A percentile compares a stretch with the other conserved stretches of the same genome.
phyloP scores from a whole-genome alignment of 2,113 vertebrate genomes.

The Hemichromis elongatus region DNA sequence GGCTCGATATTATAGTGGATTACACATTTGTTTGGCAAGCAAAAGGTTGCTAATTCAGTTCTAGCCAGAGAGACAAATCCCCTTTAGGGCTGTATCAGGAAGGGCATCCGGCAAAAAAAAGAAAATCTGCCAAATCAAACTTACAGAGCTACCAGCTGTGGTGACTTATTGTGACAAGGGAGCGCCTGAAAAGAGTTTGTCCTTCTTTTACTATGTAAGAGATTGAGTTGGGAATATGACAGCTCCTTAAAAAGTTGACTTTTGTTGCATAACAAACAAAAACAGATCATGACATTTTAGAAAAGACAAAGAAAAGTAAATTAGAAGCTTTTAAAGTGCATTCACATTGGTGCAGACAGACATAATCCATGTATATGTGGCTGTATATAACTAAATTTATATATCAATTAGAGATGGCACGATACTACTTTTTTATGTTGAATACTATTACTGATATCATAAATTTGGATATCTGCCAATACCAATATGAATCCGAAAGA shows the following conservation, averaged over 20 bases:
- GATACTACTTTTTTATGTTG: no score
- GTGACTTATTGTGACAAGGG: neutral
- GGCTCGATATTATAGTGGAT: neutral
- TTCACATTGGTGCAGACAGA: neutral
- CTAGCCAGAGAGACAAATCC: neutral
- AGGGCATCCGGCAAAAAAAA: neutral
- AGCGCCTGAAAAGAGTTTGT: neutral
- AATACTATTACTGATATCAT: no score
- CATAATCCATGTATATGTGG: neutral
- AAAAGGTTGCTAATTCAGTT: neutral
- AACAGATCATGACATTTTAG: neutral
- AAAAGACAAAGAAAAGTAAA: neutral
- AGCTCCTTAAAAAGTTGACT: neutral
- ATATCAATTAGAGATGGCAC: no score
- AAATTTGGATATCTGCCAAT: no score
- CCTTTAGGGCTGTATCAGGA: accelerated
- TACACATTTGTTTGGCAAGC: neutral
- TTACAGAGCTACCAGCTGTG: accelerated
- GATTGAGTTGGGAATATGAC: neutral
- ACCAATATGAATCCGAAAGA: no score
- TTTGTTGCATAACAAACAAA: neutral
- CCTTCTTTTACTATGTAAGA: neutral
- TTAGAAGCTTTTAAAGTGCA: neutral
- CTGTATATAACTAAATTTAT: neutral
- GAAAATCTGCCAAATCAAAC: neutral